These are phyloP conservation scores for Phaenicophaeus curvirostris DNA, from an alignment of 2,797 vertebrate species.

Conservation along the genomic window DNA sequence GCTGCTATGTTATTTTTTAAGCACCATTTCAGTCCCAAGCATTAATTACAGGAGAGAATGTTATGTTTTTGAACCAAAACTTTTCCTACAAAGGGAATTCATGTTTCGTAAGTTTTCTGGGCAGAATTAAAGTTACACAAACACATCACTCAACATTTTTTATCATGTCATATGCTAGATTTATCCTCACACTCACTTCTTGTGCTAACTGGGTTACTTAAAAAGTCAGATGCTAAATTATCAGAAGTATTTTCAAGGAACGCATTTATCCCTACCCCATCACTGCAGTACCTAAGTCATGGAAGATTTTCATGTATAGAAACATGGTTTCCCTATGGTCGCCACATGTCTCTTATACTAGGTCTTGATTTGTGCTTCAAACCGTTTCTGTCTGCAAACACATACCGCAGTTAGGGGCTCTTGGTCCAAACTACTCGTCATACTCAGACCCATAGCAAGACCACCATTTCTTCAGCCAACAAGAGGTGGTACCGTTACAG, in stretches of 20 bases:
- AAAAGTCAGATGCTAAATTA: neutral
- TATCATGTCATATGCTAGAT: neutral
- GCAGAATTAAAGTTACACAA: neutral
- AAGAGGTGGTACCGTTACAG: neutral
- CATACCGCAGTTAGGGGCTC: rapidly evolving
- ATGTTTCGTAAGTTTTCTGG: neutral
- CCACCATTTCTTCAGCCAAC: rapidly evolving
- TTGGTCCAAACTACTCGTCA: neutral
- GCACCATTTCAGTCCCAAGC: neutral
- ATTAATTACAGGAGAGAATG: neutral
- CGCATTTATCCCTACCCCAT: neutral
- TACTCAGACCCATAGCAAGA: neutral
- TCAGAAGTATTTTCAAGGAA: neutral
- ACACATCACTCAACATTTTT: neutral
- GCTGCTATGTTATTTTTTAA: neutral
- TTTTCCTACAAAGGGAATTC: neutral
- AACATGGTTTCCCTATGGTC: neutral
- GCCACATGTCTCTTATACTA: neutral
- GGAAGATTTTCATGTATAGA: neutral
- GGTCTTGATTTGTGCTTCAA: rapidly evolving
- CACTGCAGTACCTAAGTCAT: neutral
- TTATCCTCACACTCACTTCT: neutral
- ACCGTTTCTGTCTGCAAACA: neutral
- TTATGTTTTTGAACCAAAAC: neutral
- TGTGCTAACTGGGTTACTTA: neutral